Base-by-base conservation (phyloP, 2,888 invertebrate species). In the Aethes cnicana region DNA sequence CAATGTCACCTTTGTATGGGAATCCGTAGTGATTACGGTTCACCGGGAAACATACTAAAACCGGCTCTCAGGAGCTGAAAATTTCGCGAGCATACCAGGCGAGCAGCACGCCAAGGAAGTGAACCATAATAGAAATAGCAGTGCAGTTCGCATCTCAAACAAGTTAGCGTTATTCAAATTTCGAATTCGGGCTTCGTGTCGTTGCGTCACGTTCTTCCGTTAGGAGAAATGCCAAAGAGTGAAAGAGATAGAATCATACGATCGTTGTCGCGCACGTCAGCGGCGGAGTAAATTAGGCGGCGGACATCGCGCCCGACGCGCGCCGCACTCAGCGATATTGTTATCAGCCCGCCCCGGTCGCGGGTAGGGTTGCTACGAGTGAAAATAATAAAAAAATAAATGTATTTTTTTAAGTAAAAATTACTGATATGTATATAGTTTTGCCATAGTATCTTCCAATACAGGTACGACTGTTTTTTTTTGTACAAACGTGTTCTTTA, bases 301-400 rank as follows among this genome's bases (percentile, higher is more conserved):
- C 56, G 56, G 53, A 53, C 53, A 48, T 52, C 55, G 56, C 58
- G 64, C 63, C 62, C 59, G 57, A 58, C 63, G 69, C 73, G 64
- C 72, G 78, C 71, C 76, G 79, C 81, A 84, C 86, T 84, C 83
- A 83, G 84, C 84, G 83, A 84, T 85, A 85, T 85, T 85, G 83
- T 84, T 85, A 84, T 84, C 83, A 84, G 81, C 81, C 82, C 82
- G 83, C 81, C 77, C 76, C 75, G 74, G 72, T 69, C 71, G 41
- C 54, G 26, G 12, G 49, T 71, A 81, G 80, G 83, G 81, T 44
- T 82, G 75, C 3, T 21, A 20, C 32, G 21, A 32, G 16, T 6
- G 14, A 6, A 1, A 3, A 23, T 32, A 42, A 28, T 4, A 4
- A 1, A 9, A 26, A 28, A 23, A 33, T 1, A 9, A 2, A n/a